Base-by-base conservation (phyloP, 2,797 vertebrate species). In the Argentina silus region DNA sequence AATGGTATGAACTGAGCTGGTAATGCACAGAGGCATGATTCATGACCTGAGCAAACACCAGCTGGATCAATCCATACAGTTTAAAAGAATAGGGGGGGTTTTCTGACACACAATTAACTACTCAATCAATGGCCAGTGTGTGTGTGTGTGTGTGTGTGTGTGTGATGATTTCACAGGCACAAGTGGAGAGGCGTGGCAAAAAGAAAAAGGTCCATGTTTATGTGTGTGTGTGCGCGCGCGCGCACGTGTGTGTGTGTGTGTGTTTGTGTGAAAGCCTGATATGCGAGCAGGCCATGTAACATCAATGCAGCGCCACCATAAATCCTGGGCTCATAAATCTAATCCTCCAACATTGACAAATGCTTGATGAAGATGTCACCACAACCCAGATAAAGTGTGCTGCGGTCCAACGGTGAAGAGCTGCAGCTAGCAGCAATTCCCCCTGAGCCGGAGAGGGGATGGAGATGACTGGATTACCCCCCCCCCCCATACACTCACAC, bases 301-400 rank as follows among this genome's bases (percentile, higher is more conserved):
- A 83, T 80, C 73, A 57, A 76, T 23, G 61, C 47, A 63, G 68
- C 15, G 27, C 78, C 72, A 55, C 57, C 81, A 87, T 93, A 91
- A 90, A 93, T 93, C 86, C 86, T 75, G 69, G 3, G 81, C 86
- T 91, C 86, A 74, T 94, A 92, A 94, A 94, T 94, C 91, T 89
- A 89, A 88, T 88, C 81, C 85, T 69, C 67, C 83, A 85, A 90
- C 90, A 91, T 90, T 90, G 92, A 92, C 90, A 93, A 93, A 93
- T 90, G 89, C 89, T 91, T 92, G 91, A 95, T 92, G 92, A 93
- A 92, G 91, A 93, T 93, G 92, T 92, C 89, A 93, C 86, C 69
- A 84, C 83, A 90, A 92, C 85, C 86, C 74, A 92, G 90, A 93
- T 91, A 93, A 93, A 93, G 90, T 89, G 86, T 44, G 83, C 79